A percentile compares a stretch with the other conserved stretches of the same genome.
Evolutionary conservation across 2,888 invertebrate species (phyloP).

Genomic region (Byasa hedistus): DNA sequence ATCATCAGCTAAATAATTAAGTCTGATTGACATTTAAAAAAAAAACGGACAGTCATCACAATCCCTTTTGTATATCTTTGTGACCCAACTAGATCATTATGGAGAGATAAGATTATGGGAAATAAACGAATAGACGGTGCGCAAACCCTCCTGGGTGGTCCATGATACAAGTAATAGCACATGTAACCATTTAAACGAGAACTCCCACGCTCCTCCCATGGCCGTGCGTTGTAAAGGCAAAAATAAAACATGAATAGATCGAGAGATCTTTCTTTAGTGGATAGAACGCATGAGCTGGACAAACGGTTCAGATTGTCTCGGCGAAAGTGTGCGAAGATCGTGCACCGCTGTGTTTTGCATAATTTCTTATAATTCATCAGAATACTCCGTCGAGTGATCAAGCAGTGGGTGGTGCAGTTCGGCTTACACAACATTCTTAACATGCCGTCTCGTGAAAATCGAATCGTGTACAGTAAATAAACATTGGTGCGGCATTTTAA

Average conservation of each 20-base stretch:
- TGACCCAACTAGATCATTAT: constrained; percentile 58
- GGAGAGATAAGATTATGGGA: constrained; percentile 66
- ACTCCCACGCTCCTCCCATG: constrained; percentile 37
- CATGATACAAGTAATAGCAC: constrained; percentile 45
- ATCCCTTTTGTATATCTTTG: constrained; percentile 43
- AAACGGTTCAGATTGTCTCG: constrained; percentile 69
- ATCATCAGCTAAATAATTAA: constrained; percentile 10
- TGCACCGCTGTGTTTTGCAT: constrained; percentile 55
- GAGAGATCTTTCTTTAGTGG: constrained; percentile 48
- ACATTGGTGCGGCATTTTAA: constrained; percentile 24
- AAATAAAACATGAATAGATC: constrained; percentile 30
- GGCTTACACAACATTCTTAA: constrained; percentile 21
- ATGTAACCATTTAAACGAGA: constrained; percentile 54
- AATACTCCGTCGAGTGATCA: constrained; percentile 54
- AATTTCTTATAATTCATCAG: constrained; percentile 68
- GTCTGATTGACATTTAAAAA: constrained; percentile 9
- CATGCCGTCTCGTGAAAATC: constrained; percentile 24
- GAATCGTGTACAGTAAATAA: constrained; percentile 23
- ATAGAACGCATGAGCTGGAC: constrained; percentile 39
- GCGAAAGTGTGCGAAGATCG: constrained; percentile 66
- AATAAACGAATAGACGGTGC: constrained; percentile 56
- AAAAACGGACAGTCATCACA: constrained; percentile 35
- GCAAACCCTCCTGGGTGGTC: constrained; percentile 68
- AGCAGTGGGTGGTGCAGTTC: constrained; percentile 58
- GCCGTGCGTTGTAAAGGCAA: constrained; percentile 29